Evolutionary conservation across 64 coral and sea anemone species (phyloP).

Genomic region (Catalaphyllia jardinei): DNA sequence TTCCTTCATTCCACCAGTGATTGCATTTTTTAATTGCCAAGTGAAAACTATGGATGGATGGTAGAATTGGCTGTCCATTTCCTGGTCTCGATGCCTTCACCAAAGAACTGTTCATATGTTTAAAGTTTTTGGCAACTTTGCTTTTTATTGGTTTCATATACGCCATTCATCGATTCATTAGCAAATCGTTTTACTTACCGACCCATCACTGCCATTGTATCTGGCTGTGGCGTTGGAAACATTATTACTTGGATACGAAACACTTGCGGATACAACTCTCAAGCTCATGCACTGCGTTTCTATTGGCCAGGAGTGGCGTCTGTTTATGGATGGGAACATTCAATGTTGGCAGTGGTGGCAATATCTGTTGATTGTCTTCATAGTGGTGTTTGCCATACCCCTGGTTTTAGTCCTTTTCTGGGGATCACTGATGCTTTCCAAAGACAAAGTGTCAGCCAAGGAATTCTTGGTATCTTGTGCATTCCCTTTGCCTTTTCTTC

Average conservation of each 20-base stretch:
- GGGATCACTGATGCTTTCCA: slow-evolving; percentile 66
- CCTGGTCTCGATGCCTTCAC: slow-evolving; percentile 68
- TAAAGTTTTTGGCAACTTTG: slow-evolving; percentile 53
- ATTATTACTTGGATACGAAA: slow-evolving; percentile 90
- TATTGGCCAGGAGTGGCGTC: slow-evolving; percentile 34
- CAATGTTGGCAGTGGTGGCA: slow-evolving; percentile 93
- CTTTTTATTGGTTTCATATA: slow-evolving; percentile 52
- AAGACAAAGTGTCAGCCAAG: slow-evolving; percentile 63
- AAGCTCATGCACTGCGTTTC: slow-evolving; percentile 61
- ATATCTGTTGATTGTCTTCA: slow-evolving; percentile 61
- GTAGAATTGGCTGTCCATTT: slow-evolving; percentile 70
- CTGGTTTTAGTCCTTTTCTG: slow-evolving; percentile 69
- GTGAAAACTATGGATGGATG: slow-evolving; percentile 25
- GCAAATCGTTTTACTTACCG: not conserved
- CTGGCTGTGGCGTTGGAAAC: slow-evolving; percentile 80
- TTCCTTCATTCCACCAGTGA: slow-evolving; percentile 54
- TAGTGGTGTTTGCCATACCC: slow-evolving; percentile 53
- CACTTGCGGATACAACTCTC: slow-evolving; percentile 55
- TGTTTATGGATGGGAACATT: slow-evolving; percentile 66
- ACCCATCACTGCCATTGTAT: slow-evolving; percentile 46
- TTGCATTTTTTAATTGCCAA: slow-evolving; percentile 87
- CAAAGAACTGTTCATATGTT: slow-evolving; percentile 65
- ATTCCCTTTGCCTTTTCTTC: slow-evolving; percentile 70
- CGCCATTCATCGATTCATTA: slow-evolving; percentile 6
- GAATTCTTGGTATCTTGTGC: slow-evolving; percentile 55